phyloP scores from a whole-genome alignment of 2,113 vertebrate species.

The Neolamprologus caudopunctatus region DNA sequence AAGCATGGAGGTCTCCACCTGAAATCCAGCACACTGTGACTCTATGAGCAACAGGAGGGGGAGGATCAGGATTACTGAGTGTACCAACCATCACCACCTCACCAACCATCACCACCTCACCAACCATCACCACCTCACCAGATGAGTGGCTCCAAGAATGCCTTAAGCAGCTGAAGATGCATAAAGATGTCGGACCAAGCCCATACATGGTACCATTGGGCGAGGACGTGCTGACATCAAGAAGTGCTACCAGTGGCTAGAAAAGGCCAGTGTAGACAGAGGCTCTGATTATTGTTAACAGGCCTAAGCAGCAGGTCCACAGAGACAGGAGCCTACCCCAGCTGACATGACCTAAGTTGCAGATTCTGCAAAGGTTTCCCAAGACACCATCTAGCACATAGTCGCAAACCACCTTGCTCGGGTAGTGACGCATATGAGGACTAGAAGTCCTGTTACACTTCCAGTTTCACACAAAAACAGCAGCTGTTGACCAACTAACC shows the following conservation, averaged over 20 bases:
- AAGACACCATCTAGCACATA: background rate
- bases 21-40: background rate
- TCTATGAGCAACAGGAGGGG: background rate
- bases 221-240: background rate
- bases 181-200: background rate
- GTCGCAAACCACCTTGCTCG: background rate
- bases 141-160: background rate
- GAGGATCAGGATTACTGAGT: background rate
- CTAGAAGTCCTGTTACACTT: background rate
- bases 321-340: accelerated
- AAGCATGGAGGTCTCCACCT: background rate
- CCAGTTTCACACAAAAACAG: background rate
- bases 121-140: background rate
- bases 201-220: accelerated
- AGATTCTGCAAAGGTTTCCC: background rate
- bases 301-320: accelerated
- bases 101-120: accelerated
- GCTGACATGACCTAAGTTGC: background rate
- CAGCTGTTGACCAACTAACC: background rate
- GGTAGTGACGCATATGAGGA: background rate
- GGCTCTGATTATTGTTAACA: background rate
- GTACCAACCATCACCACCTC: background rate
- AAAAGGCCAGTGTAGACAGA: background rate
- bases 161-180: background rate
- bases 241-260: background rate